Base-by-base conservation (phyloP, 2,888 invertebrate genomes). In the Erebia palarica region DNA sequence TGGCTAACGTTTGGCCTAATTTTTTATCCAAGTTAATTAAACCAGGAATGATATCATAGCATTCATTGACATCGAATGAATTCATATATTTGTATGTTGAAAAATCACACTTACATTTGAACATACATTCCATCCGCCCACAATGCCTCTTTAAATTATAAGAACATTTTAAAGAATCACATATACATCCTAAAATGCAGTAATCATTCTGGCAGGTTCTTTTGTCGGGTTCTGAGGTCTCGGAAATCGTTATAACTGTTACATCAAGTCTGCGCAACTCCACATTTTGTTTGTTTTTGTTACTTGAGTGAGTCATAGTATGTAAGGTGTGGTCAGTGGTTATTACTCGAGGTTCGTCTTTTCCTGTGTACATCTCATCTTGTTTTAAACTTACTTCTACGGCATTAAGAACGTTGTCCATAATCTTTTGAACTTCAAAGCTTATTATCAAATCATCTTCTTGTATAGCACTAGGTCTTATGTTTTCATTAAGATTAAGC, bases 101-200 rank as follows among this genome's bases (percentile, higher is more conserved):
- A 78, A 86, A 86, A 77, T 88, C 86, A 82, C 94, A 94, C 78
- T 84, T 87, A 77, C 94, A 94, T 70, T 83, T 79, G 78, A 95
- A 95, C 94, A 95, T 95, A 79, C 95, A 95, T 65, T 94, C 91
- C 0, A 91, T 79, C 63, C 93, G 91, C 13, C 95, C 94, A 80
- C 96, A 96, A 81, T 96, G 96, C 70, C 92, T 88, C 75, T 89
- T 92, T 51, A 91, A 75, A 36, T 90, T 87, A 70, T 87, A 82
- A 16, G 86, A 84, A 72, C 91, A 89, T 49, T 86, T 81, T 49
- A 96, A 81, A 77, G 95, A 96, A 65, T 91, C 88, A 80, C 96
- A 96, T 55, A 96, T 82, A 81, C 96, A 96, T 5, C 96, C 96
- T 69, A 96, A 84, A 71, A 84, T 84, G 80, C 96, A 96, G 82